A percentile compares a stretch with the other conserved stretches of the same genome.
These are phyloP conservation scores for Rhinoraja longicauda DNA, from an alignment of 2,797 vertebrate species.

Conservation along the genomic window DNA sequence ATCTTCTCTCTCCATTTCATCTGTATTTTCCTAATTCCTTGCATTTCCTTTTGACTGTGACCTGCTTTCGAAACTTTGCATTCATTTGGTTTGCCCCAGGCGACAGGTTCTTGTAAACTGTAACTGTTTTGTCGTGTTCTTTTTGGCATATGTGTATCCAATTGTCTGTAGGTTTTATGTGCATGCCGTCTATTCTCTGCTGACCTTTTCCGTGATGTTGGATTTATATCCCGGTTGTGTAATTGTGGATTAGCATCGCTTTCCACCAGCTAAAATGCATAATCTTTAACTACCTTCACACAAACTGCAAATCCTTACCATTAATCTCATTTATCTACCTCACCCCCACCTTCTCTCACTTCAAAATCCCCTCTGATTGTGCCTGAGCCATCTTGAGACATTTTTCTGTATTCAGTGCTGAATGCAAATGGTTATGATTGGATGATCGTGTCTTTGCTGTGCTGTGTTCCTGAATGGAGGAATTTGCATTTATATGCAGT, in stretches of 20 bases:
- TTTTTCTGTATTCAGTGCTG: not conserved
- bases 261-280: not conserved
- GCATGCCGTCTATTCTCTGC: too few relatives aligned
- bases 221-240: not conserved
- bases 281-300: not conserved
- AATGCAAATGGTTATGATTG: not conserved
- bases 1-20: constrained; percentile 18
- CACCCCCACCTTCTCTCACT: not conserved
- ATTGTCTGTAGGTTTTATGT: not conserved
- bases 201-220: not conserved
- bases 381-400: not conserved
- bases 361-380: not conserved
- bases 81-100: not conserved
- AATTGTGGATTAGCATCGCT: not conserved
- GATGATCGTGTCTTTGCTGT: not conserved
- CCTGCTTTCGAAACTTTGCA: not conserved
- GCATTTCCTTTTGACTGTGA: not conserved
- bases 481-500: not conserved
- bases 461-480: not conserved
- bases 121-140: not conserved
- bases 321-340: not conserved
- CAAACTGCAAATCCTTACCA: not conserved
- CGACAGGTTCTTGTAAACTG: not conserved
- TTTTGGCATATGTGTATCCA: not conserved
- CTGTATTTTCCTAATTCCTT: constrained; percentile 5